Conservation (phyloP, 2,113 vertebrate genomes). For the Channa argus region DNA sequence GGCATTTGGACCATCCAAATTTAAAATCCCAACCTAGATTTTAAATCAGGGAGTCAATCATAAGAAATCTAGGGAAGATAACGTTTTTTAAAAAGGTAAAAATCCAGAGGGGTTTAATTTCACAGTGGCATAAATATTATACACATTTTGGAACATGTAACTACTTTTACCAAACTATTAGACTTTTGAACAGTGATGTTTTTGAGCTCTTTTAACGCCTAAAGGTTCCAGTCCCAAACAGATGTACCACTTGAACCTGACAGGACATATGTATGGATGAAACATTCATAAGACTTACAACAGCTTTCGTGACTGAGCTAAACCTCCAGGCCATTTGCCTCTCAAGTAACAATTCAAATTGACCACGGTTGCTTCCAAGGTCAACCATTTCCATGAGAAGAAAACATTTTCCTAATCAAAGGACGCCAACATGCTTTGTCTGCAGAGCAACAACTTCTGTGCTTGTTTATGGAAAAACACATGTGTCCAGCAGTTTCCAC, state of each 20-base stretch:
- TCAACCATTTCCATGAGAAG: slow-evolving; percentile 49
- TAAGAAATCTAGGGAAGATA: no score
- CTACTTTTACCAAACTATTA: no score
- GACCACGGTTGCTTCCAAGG: background rate
- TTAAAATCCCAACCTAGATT: no score
- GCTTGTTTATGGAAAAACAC: slow-evolving; percentile 45
- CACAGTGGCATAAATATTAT: no score
- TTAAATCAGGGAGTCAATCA: no score
- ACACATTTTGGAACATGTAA: no score
- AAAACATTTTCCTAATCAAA: slow-evolving; percentile 60
- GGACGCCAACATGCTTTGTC: background rate
- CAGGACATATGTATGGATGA: background rate
- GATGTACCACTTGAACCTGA: background rate
- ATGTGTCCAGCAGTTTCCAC: background rate
- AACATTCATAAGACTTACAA: background rate
- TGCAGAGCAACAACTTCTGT: background rate
- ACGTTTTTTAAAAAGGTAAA: no score
- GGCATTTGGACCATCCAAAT: no score
- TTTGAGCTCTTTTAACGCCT: no score
- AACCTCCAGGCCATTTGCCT: slow-evolving; percentile 41
- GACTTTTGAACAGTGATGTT: no score
- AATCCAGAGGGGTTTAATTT: no score
- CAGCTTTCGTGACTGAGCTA: background rate
- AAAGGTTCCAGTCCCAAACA: background rate
- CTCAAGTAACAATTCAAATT: slow-evolving; percentile 53